phyloP scores from a whole-genome alignment of 2,113 vertebrate genomes.

The Hystrix brachyura region DNA sequence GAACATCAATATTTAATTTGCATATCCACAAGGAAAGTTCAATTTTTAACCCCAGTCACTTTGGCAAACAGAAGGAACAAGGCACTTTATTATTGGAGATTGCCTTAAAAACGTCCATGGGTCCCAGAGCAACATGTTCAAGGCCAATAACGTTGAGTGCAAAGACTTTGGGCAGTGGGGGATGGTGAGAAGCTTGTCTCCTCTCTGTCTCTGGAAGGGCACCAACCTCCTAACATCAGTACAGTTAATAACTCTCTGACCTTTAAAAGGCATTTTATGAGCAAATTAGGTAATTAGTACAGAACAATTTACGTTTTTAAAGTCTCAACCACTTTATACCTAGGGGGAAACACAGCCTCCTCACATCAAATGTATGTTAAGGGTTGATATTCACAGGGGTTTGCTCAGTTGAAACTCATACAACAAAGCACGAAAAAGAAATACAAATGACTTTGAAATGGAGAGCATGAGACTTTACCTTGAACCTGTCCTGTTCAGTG shows the following conservation, averaged over 20 bases:
- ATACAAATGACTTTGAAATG: background rate
- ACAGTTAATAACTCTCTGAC: constrained; percentile 61
- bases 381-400: background rate
- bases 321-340: constrained; percentile 45
- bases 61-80: constrained; percentile 60
- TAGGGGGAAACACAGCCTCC: background rate
- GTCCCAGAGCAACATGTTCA: constrained; percentile 61
- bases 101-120: constrained; percentile 31
- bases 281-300: constrained; percentile 61
- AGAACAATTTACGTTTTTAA: constrained; percentile 28
- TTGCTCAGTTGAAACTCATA: background rate
- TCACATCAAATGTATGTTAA: constrained; percentile 51
- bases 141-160: constrained; percentile 30
- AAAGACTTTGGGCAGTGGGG: constrained; percentile 54
- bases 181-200: constrained; percentile 47
- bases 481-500: constrained; percentile 42
- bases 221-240: constrained; percentile 55
- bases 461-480: constrained; percentile 3
- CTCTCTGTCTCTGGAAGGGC: constrained; percentile 66
- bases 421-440: constrained; percentile 56
- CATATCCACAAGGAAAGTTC: background rate
- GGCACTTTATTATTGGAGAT: constrained; percentile 42
- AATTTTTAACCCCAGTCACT: constrained; percentile 44
- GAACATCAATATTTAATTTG: constrained; percentile 34
- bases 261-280: constrained; percentile 72